A percentile compares a stretch with the other conserved stretches of the same genome.
Evolutionary conservation across 1,140 invertebrate genomes (phyloP).

Genomic region (Dreissena rostriformis): DNA sequence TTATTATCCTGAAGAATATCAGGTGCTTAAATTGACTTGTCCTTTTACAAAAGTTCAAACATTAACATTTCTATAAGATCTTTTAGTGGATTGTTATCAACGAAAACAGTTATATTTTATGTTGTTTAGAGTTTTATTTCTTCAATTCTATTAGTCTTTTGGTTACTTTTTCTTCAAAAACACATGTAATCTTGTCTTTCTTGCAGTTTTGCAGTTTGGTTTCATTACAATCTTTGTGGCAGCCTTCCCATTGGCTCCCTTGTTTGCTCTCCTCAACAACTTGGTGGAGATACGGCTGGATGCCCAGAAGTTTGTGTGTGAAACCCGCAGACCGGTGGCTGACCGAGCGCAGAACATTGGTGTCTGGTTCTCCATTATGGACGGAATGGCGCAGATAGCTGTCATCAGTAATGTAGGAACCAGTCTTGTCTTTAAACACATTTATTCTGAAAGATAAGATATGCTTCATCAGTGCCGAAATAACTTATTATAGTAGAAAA

Average conservation of each 20-base stretch:
- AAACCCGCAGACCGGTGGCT: constrained; percentile 88
- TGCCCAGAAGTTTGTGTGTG: constrained; percentile 90
- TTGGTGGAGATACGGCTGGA: constrained; percentile 91
- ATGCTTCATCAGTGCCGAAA: no score
- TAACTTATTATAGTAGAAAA: no score
- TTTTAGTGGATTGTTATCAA: no score
- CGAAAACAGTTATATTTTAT: no score
- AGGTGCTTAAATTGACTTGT: background rate
- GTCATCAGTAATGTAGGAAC: constrained; percentile 88
- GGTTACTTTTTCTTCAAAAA: background rate
- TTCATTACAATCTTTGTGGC: constrained; percentile 94
- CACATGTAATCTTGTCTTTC: constrained; percentile 47
- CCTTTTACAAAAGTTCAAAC: background rate
- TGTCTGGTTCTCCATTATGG: constrained; percentile 89
- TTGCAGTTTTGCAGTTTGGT: constrained; percentile 91
- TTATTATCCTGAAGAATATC: background rate
- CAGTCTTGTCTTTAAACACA: no score
- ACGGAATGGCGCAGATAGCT: constrained; percentile 86
- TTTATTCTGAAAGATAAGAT: no score
- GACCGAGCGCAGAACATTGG: constrained; percentile 90
- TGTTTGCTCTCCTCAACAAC: constrained; percentile 92
- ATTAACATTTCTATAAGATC: no score
- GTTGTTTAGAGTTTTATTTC: no score
- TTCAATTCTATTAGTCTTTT: no score
- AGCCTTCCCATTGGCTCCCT: constrained; percentile 91